These are phyloP conservation scores for Homalodisca vitripennis DNA, from an alignment of 1,140 invertebrate genomes.

Conservation along the genomic window DNA sequence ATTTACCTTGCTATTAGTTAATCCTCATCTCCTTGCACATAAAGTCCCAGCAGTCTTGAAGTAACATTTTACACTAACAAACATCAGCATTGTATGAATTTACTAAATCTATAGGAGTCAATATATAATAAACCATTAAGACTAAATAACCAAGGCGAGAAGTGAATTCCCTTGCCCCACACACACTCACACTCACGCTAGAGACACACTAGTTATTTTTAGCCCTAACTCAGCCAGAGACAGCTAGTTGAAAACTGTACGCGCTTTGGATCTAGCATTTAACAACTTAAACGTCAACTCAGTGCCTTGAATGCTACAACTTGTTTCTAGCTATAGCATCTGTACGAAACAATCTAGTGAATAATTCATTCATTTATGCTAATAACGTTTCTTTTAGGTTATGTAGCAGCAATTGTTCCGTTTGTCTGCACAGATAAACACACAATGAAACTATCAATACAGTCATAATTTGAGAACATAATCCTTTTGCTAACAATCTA, in stretches of 20 bases:
- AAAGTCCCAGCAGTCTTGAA: neutral
- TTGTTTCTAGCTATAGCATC: neutral
- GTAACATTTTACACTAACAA: neutral
- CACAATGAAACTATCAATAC: constrained; percentile 28
- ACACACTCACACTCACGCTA: constrained; percentile 23
- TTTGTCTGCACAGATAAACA: neutral
- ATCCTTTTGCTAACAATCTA: neutral
- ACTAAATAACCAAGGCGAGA: neutral
- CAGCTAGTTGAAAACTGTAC: constrained; percentile 27
- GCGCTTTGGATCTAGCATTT: neutral
- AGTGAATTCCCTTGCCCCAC: constrained; percentile 24
- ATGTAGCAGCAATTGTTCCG: constrained; percentile 24
- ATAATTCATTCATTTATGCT: constrained; percentile 23
- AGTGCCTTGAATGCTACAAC: neutral
- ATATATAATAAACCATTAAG: constrained; percentile 3
- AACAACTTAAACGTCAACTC: neutral
- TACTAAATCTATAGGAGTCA: neutral
- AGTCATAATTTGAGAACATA: constrained; percentile 10
- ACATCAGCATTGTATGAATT: neutral
- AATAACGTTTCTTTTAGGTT: constrained; percentile 25
- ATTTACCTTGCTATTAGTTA: neutral
- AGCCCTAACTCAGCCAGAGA: constrained; percentile 29
- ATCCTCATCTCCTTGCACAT: constrained; percentile 2
- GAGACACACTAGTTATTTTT: constrained; percentile 29
- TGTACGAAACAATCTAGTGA: neutral